Evolutionary conservation across 2,113 vertebrate species (phyloP), one percentile per base, ranked within the genome.

Genomic region (Todiramphus saurophagus): DNA sequence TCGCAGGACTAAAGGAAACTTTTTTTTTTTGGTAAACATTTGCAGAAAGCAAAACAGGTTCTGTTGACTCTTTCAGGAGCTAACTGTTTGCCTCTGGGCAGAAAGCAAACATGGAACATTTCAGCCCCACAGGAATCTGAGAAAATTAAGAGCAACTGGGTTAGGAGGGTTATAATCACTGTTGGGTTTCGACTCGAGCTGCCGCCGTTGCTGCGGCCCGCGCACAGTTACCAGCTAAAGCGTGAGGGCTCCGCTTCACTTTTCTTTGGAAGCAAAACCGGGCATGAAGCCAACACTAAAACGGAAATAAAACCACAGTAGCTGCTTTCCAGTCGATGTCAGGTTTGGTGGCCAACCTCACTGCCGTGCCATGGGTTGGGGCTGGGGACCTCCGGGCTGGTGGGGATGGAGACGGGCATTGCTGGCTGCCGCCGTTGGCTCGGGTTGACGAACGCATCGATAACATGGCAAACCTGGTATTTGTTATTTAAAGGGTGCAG

Each of bases 381-480:
- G 15, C 37, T 2, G 21, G 17, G 17, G n/a, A 31, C 37, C 31
- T 7, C 0, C 5, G n/a, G n/a, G 58, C 31, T 25, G 17, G 31
- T 5, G 33, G n/a, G 60, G 60, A n/a, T 18, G 7, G 43, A 15
- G 27, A 11, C 1, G 27, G 28, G 16, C 35, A 2, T 35, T 4
- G 35, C 46, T 20, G 37, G 28, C 51, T 27, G 24, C 20, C 3
- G 2, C 48, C 9, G 0, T 43, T 16, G 31, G 41, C 35, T 62
- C 68, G 14, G 16, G 9, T 2, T 48, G 63, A 24, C 12, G n/a
- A 46, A 76, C 1, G 16, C 18, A 69, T 31, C 72, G 48, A 43
- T 51, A 56, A 18, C 0, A 16, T 6, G 37, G 74, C 24, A 86
- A 81, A 28, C 0, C 0, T 0, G 28, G 3, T 20, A n/a, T 89